A percentile compares a stretch with the other conserved stretches of the same genome.
Evolutionary conservation across 2,113 vertebrate species (phyloP).

Genomic region (Romanogobio albipinnatus): DNA sequence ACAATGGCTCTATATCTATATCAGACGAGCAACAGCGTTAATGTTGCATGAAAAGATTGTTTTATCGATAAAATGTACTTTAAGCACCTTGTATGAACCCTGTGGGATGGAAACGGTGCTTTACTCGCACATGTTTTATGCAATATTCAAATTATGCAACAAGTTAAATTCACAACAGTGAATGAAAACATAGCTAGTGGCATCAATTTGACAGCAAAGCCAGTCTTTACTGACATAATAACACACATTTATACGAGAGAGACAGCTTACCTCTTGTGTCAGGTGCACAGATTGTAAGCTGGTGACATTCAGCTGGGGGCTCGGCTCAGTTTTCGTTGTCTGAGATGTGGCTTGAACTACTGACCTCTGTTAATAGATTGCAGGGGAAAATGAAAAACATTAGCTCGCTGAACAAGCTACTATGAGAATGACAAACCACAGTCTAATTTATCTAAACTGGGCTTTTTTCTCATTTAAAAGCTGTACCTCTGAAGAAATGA

Average conservation of each 20-base stretch:
- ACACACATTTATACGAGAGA: slow-evolving; percentile 33
- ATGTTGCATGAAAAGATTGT: too few relatives aligned
- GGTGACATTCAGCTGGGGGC: slow-evolving; percentile 85
- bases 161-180: too few relatives aligned
- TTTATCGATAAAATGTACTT: too few relatives aligned
- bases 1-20: too few relatives aligned
- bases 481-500: neutral
- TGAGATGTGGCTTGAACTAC: slow-evolving; percentile 87
- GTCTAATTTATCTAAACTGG: too few relatives aligned
- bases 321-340: slow-evolving; percentile 82
- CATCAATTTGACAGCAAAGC: neutral
- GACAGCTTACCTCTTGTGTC: slow-evolving; percentile 82
- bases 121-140: too few relatives aligned
- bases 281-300: slow-evolving; percentile 87
- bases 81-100: too few relatives aligned
- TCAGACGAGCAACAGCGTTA: too few relatives aligned
- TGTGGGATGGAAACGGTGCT: too few relatives aligned
- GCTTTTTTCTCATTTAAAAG: neutral
- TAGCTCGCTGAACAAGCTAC: neutral
- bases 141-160: too few relatives aligned
- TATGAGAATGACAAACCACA: neutral
- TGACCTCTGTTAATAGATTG: slow-evolving; percentile 78
- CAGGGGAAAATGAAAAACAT: slow-evolving; percentile 10
- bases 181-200: neutral
- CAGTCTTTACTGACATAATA: neutral